These are phyloP conservation scores for Vidua chalybeata DNA, from an alignment of 2,113 vertebrate genomes.

Conservation along the genomic window DNA sequence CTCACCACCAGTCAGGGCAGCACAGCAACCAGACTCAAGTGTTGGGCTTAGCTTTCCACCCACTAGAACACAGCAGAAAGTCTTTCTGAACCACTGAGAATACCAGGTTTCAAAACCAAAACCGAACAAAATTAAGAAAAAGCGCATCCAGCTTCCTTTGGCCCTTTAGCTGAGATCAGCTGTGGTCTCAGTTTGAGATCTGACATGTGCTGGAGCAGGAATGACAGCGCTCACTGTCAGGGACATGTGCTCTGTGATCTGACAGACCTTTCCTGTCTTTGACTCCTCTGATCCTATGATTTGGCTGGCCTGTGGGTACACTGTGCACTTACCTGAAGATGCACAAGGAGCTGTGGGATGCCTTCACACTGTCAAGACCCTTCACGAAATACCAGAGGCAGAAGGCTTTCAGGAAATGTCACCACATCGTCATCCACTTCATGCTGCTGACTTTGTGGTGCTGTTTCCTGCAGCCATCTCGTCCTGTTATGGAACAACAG, in stretches of 20 bases:
- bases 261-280: conserved; percentile 15
- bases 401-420: conserved; percentile 43
- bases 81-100: not conserved
- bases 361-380: conserved; percentile 16
- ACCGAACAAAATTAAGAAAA: not conserved
- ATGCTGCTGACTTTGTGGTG: conserved; percentile 11
- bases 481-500: not conserved
- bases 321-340: conserved; percentile 2
- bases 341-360: conserved; percentile 43
- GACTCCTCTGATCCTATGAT: conserved; percentile 12
- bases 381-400: not conserved
- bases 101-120: not conserved
- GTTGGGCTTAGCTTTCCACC: not conserved
- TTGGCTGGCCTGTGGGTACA: conserved; percentile 33
- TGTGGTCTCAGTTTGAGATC: not conserved
- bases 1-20: not conserved
- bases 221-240: not conserved
- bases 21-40: not conserved
- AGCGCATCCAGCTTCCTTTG: not conserved
- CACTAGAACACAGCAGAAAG: not conserved
- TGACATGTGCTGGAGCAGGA: not conserved
- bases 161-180: conserved; percentile 24
- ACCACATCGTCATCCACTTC: conserved; percentile 3
- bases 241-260: conserved; percentile 29
- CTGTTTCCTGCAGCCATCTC: conserved; percentile 32